Evolutionary conservation across 2,797 vertebrate species (phyloP).

Genomic region (Tragelaphus oryx): DNA sequence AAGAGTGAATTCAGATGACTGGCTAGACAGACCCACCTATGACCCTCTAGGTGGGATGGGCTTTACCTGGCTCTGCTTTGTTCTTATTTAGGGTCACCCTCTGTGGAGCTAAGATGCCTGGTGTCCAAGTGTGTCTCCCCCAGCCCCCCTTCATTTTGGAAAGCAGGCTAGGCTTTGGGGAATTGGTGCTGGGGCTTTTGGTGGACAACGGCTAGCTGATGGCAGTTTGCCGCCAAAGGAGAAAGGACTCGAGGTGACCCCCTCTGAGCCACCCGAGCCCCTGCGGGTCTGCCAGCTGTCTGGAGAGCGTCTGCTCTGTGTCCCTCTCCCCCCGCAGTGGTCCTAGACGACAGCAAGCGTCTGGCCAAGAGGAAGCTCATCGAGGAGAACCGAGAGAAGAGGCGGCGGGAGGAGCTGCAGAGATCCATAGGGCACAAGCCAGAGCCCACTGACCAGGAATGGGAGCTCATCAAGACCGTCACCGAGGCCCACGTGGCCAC

Average conservation of each 20-base stretch:
- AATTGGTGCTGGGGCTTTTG: neutral
- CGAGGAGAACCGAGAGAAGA: conserved; percentile 95
- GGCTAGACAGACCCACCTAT: neutral
- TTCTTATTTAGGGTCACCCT: neutral
- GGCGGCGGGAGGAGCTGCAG: conserved; percentile 92
- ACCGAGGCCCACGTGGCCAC: conserved; percentile 97
- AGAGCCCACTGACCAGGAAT: conserved; percentile 94
- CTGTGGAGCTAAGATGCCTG: too few species aligned
- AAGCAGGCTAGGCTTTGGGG: neutral
- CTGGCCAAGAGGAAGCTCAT: conserved; percentile 97
- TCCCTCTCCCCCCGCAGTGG: conserved; percentile 84
- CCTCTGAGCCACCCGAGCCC: neutral
- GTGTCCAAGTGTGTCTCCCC: neutral
- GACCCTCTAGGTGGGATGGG: neutral
- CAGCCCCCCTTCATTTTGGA: neutral
- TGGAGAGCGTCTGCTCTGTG: neutral
- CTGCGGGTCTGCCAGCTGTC: neutral
- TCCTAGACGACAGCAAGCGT: conserved; percentile 96
- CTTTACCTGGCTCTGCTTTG: neutral
- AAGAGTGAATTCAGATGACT: neutral
- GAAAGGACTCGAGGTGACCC: neutral
- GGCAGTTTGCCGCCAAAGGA: neutral
- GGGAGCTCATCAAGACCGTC: conserved; percentile 96
- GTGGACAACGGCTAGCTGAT: too few species aligned
- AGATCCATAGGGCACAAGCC: conserved; percentile 92